Evolutionary conservation across 1,140 invertebrate species (phyloP), one percentile per base, ranked within the genome.

Genomic region (Coelopa frigida): DNA sequence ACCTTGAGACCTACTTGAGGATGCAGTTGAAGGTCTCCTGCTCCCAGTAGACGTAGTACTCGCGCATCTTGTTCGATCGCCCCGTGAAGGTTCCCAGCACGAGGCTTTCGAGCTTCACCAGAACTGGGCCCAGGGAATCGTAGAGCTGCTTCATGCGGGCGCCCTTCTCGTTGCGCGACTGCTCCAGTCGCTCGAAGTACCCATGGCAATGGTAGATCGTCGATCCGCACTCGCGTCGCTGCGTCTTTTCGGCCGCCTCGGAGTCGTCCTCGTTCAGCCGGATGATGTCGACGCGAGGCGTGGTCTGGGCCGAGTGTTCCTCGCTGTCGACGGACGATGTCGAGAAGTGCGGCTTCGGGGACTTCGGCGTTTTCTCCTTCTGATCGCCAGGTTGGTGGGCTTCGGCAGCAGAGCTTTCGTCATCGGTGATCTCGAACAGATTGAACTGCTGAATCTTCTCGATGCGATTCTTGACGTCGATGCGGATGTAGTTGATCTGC

Each of bases 61-160:
- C 58, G 2, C 69, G 67, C 84, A 89, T 87, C 7, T 77, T 72
- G 0, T 68, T 50, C 1, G 80, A 81, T 39, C 69, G 73, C 2
- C 83, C 83, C 0, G 78, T 79, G 26, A 75, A 77, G 1, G 80
- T 81, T 33, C 78, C 78, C 15, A 85, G 63, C 0, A 85, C 79
- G 7, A 87, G 57, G 52, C 82, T 84, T 69, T 94, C 89, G 50
- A 92, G 67, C 68, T 92, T 93, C 40, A 81, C 83, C 1, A 94
- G 65, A 33, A 89, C 77, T 0, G 87, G 85, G 1, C 82, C 81
- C 20, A 87, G 76, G 2, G 80, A 80, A 29, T 81, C 75, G 56
- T 90, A 91, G 4, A 82, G 76, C 23, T 80, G 77, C 1, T 78
- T 71, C 65, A 92, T 75, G 6, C 74, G 62, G 2, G 78, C 75